Base-by-base conservation (phyloP, 1,140 invertebrate genomes). In the Coptotermes formosanus region DNA sequence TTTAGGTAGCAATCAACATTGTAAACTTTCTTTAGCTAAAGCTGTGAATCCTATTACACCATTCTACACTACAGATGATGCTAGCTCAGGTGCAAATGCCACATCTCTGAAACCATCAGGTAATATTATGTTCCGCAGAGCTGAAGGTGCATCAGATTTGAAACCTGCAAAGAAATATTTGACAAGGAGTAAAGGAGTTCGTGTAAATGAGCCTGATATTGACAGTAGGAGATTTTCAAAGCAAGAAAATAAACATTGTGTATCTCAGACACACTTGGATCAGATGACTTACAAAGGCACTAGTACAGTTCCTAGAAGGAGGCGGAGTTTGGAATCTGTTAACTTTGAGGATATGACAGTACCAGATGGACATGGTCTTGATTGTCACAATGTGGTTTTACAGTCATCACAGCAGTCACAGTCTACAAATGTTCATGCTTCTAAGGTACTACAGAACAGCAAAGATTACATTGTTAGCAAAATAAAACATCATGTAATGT, bases 1-100 rank as follows among this genome's bases (percentile, higher is more conserved):
- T n/a, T 64, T 89, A 19, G 87, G 88, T 43, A 86, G 82, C 84
- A 84, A 85, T 38, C 87, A 88, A 30, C 85, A 86, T 25, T 83
- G 48, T 81, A 88, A 87, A 64, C 84, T 89, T 48, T 86, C 87
- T 59, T 82, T 88, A 25, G 30, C 82, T 25, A 12, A 25, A 43
- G 23, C 44, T 82, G 38, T 64, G 23, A 45, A 19, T n/a, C 43
- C 43, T 82, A 9, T 32, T 82, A 25, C 75, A 30, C 4, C 64
- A 44, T 21, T 45, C 16, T 32, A n/a, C 6, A 64, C n/a, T n/a
- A 8, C 43, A 9, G 32, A 48, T 64, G 43, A 55, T 82, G 43
- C 7, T 86, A n/a, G 44, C 12, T 30, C 38, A 30, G 75, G 82
- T 25, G 25, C 19, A 52, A 30, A 14, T 82, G 45, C 32, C 9